Evolutionary conservation across 1,140 invertebrate species (phyloP).

Genomic region (Brachionus asplanchnoidis): DNA sequence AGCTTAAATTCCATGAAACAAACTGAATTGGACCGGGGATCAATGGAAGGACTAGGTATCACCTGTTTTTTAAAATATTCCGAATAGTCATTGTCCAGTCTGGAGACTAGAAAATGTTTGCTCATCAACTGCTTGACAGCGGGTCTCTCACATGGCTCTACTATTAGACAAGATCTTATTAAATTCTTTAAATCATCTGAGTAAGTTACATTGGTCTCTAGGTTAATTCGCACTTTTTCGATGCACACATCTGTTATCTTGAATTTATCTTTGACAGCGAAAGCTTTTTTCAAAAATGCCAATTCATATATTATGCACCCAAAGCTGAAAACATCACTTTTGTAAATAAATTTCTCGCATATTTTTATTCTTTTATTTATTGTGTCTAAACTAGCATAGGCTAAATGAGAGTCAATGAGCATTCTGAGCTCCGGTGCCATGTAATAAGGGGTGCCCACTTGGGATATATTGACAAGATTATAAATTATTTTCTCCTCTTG

Average conservation of each 20-base stretch:
- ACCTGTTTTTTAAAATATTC: slow-evolving; percentile 31
- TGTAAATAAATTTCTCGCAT: slow-evolving; percentile 16
- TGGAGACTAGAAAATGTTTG: background rate
- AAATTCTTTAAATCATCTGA: slow-evolving; percentile 35
- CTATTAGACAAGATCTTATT: background rate
- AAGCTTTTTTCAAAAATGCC: slow-evolving; percentile 13
- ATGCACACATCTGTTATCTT: background rate
- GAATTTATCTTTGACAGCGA: slow-evolving; percentile 4
- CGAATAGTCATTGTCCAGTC: background rate
- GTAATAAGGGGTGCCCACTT: slow-evolving; percentile 29
- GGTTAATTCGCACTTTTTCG: background rate
- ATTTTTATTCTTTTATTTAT: slow-evolving; percentile 10
- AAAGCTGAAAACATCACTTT: slow-evolving; percentile 36
- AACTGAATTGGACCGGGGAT: background rate
- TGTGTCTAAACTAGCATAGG: slow-evolving; percentile 18
- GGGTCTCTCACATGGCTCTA: background rate
- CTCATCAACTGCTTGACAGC: background rate
- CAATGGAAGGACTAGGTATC: background rate
- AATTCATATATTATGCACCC: slow-evolving; percentile 28
- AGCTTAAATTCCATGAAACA: background rate
- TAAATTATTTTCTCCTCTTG: background rate
- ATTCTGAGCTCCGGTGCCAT: slow-evolving; percentile 33
- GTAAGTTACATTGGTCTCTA: background rate
- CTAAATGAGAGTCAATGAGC: slow-evolving; percentile 26
- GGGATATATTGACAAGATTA: slow-evolving; percentile 36